Evolutionary conservation across 2,113 vertebrate genomes (phyloP), one percentile per base, ranked within the genome.

Genomic region (Rana temporaria): DNA sequence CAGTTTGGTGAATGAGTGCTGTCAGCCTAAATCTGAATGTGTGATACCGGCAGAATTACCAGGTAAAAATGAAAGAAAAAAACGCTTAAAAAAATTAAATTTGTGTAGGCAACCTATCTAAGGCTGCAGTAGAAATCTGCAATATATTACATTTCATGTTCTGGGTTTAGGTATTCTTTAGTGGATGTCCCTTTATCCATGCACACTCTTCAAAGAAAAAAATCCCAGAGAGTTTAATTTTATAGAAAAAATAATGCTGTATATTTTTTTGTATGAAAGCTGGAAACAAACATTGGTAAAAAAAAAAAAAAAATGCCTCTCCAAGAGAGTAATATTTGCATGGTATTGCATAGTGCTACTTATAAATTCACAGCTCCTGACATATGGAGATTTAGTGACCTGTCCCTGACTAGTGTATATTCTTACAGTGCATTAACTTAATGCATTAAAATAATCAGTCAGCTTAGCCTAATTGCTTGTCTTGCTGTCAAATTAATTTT

Each of bases 341-440:
- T 59, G 1, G 12, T 17, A 59, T 59, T 20, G 53, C 20, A 57
- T n/a, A 15, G 12, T 48, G 42, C 71, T 74, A 17, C 57, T 74
- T 74, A 56, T 56, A 74, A 60, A 74, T 56, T 74, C 55, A n/a
- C 71, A 20, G 26, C 14, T 4, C 59, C n/a, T 74, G 71, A 60
- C 30, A 32, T 24, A 74, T 59, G 57, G 55, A 20, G 71, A 74
- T 74, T 74, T 59, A 34, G 26, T 59, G 71, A 74, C 30, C 55
- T 74, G 11, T 74, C 24, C 34, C 26, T 57, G 55, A 59, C 55
- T 59, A 59, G 30, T 74, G 53, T 74, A 74, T 26, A 59, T 34
- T 19, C n/a, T 74, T 73, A 11, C 55, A 74, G 71, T 74, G 55
- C 71, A 74, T 74, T 74, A 74, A 74, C 71, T 60, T 74, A 74